phyloP scores from a whole-genome alignment of 2,113 vertebrate species.

The Rhagologus leucostigma region DNA sequence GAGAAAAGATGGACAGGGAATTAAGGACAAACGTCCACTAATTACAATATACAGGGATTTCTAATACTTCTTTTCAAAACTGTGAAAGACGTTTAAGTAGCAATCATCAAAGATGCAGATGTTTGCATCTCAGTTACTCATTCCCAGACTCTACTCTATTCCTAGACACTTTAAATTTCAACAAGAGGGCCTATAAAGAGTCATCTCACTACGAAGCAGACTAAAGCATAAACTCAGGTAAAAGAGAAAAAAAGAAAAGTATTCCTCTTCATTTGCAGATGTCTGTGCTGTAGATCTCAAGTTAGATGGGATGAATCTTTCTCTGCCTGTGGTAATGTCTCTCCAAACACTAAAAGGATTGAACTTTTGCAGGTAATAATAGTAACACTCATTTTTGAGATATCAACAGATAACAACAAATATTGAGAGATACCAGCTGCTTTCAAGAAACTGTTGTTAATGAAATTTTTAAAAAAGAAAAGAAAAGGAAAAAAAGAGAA shows the following conservation, averaged over 20 bases:
- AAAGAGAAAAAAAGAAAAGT: too few relatives aligned
- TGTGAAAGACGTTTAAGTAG: not conserved
- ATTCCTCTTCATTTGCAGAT: not conserved
- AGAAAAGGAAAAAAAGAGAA: rapidly evolving
- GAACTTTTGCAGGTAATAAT: not conserved
- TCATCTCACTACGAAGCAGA: not conserved
- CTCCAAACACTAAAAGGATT: not conserved
- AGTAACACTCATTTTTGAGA: not conserved
- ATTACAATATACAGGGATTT: not conserved
- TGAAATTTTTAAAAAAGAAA: not conserved
- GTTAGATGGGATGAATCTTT: not conserved
- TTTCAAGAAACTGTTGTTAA: not conserved
- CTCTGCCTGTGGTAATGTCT: not conserved
- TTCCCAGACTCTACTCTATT: not conserved
- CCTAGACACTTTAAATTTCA: not conserved
- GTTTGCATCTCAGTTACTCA: not conserved
- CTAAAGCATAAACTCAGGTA: not conserved
- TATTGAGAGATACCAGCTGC: not conserved
- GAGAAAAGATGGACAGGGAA: not conserved
- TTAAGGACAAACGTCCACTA: not conserved
- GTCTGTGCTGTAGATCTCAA: not conserved
- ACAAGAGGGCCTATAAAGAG: not conserved
- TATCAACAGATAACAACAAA: not conserved
- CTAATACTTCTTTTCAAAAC: not conserved
- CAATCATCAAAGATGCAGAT: not conserved